phyloP scores from a whole-genome alignment of 2,888 invertebrate genomes.

The Lagria hirta region DNA sequence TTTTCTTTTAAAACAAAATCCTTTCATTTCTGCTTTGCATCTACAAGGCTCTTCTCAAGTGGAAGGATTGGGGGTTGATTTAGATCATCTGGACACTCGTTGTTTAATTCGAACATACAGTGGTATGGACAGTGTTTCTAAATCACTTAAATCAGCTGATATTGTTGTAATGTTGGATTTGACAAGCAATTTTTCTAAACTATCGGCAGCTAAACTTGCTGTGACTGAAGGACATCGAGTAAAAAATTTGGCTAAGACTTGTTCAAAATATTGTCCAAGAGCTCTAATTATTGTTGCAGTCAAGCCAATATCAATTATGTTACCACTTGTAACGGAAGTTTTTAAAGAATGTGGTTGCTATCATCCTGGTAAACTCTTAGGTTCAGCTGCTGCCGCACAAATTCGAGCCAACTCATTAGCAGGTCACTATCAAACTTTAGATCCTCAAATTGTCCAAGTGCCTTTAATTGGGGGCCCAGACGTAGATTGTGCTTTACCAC shows the following conservation, averaged over 20 bases:
- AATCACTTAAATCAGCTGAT: constrained; percentile 47
- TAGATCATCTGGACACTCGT: constrained; percentile 47
- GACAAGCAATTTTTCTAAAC: constrained; percentile 26
- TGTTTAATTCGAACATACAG: constrained; percentile 38
- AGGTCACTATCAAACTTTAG: constrained; percentile 60
- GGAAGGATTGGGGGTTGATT: constrained; percentile 43
- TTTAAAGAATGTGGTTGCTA: constrained; percentile 50
- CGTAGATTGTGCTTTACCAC: constrained; percentile 64
- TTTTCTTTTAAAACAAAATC: constrained; percentile 60
- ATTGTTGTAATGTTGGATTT: constrained; percentile 44
- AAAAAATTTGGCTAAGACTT: constrained; percentile 52
- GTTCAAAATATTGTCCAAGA: constrained; percentile 58
- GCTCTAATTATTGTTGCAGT: constrained; percentile 59
- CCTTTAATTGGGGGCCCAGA: constrained; percentile 69
- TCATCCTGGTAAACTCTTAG: constrained; percentile 50
- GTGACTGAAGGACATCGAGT: constrained; percentile 44
- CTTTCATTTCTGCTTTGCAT: constrained; percentile 48
- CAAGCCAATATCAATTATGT: constrained; percentile 60
- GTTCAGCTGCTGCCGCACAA: constrained; percentile 46
- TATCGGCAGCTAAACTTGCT: constrained; percentile 39
- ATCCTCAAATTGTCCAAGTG: constrained; percentile 61
- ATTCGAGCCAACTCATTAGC: constrained; percentile 64
- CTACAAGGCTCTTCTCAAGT: constrained; percentile 44
- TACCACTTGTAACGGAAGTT: constrained; percentile 58
- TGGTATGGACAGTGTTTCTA: constrained; percentile 35